Base-by-base conservation (phyloP, 2,797 vertebrate genomes). In the Tragelaphus eurycerus region DNA sequence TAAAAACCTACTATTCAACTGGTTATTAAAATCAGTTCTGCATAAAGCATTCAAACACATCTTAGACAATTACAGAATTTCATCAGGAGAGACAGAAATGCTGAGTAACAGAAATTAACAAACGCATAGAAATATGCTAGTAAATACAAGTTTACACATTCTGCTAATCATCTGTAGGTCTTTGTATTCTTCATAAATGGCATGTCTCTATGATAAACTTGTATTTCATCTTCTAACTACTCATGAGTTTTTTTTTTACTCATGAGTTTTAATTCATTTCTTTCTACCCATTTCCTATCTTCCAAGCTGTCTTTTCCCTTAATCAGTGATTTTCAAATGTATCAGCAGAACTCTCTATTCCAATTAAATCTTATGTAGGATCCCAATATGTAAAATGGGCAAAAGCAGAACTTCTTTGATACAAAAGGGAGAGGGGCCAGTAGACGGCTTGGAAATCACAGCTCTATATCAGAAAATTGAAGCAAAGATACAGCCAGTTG, bases 1-100 rank as follows among this genome's bases (percentile, higher is more conserved):
- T 43, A 93, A 90, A 93, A 94, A 93, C 11, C 60, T 91, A 82
- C 11, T 91, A 55, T 82, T 85, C 74, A 86, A 52, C 14, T 94
- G 67, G 38, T 78, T 76, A 60, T 79, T 82, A 79, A 89, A 76
- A 78, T 91, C 29, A 59, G 14, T 74, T 92, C 57, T 79, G 38
- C 83, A 83, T 67, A 96, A 91, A 96, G 4, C n/a, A 89, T 34
- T 91, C 52, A 86, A 15, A 74, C 19, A 91, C 50, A 90, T 60
- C 71, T 50, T 54, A 67, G 23, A 82, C 15, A 87, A 87, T 43
- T 57, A 79, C 11, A 91, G 96, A 92, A 89, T 83, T 78, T 59
- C 50, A 87, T 52, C 7, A 16, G 48, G 17, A 14, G 52, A 64
- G 76, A 84, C 71, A 93, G 60, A 96, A 89, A 71, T 74, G 25